Base-by-base conservation (phyloP, 1,140 invertebrate species). In the Tyrophagus putrescentiae region DNA sequence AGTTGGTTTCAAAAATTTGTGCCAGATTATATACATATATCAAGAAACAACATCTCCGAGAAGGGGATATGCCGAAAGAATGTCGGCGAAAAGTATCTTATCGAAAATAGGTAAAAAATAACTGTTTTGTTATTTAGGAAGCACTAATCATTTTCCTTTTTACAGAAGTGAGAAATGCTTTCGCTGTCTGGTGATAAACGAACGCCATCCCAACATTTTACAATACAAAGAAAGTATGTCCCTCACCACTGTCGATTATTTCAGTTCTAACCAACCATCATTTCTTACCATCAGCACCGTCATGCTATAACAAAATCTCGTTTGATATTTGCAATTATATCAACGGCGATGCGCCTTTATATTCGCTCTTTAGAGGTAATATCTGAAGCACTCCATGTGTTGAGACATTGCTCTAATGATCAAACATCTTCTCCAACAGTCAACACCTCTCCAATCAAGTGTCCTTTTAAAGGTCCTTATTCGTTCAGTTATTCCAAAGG, bases 151-250 rank as follows among this genome's bases (percentile, higher is more conserved):
- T 25, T 50, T 53, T 41, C 53, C 53, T 28, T 50, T 36, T 65
- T 65, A 21, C 57, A 68, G 65, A 39, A 58, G 60, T 31, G 61
- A 64, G 56, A 58, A 60, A 32, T 68, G 67, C 64, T 66, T 65
- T 53, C 63, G 62, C 28, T 92, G 88, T 75, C 80, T 93, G 68
- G 87, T 91, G 65, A 89, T 92, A 71, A 85, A 90, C 69, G 85
- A 89, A 71, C 88, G 88, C 69, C 88, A 93, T 75, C 77, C 80
- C 66, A 91, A 91, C 74, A 86, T 92, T 63, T 77, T 92, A 64
- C 87, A 93, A 73, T 93, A 91, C 76, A 93, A 93, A 85, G 88
- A 92, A 80, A 90, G 88, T 93, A 77, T 88, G 87, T 89, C 72
- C 29, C 41, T 44, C 34, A 56, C 31, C 9, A 58, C 27, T 54